Evolutionary conservation across 2,888 invertebrate species (phyloP).

Genomic region (Margaritifera margaritifera): DNA sequence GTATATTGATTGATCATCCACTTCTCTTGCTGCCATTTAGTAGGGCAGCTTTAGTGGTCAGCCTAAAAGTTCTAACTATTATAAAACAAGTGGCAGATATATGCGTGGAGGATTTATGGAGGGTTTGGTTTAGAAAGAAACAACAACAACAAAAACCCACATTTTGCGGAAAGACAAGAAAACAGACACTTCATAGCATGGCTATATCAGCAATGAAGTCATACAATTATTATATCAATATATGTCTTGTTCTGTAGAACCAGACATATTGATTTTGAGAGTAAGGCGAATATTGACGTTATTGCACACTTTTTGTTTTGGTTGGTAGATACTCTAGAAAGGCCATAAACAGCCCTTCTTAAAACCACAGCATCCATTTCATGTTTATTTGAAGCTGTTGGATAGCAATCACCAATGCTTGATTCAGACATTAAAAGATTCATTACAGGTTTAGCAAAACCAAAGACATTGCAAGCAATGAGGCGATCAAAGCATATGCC

Average conservation of each 20-base stretch:
- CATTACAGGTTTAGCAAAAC: constrained; percentile 8
- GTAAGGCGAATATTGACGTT: constrained; percentile 1
- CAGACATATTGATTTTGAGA: constrained; percentile 2
- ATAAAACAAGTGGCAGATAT: constrained; percentile 15
- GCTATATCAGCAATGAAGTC: constrained; percentile 6
- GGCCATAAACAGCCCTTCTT: constrained; percentile 5
- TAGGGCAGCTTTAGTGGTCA: constrained; percentile 2
- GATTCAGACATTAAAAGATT: constrained; percentile 7
- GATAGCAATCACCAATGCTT: constrained; percentile 2
- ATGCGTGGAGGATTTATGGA: constrained; percentile 21
- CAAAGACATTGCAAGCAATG: constrained; percentile 7
- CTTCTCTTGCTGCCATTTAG: constrained; percentile 1
- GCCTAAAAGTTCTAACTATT: constrained; percentile 13
- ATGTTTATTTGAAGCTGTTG: constrained; percentile 6
- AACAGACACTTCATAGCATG: constrained; percentile 8
- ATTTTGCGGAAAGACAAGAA: constrained; percentile 6
- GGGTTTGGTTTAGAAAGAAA: constrained; percentile 1
- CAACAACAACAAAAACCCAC: no score
- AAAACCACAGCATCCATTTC: constrained; percentile 2
- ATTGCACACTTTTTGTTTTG: constrained; percentile 5
- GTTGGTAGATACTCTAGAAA: constrained; percentile 3
- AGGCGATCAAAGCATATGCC: constrained; percentile 7
- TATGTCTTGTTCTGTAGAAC: constrained; percentile 3
- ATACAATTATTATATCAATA: constrained; percentile 4
- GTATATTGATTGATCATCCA: constrained; percentile 14